Evolutionary conservation across 2,113 vertebrate genomes (phyloP).

Genomic region (Apus apus): DNA sequence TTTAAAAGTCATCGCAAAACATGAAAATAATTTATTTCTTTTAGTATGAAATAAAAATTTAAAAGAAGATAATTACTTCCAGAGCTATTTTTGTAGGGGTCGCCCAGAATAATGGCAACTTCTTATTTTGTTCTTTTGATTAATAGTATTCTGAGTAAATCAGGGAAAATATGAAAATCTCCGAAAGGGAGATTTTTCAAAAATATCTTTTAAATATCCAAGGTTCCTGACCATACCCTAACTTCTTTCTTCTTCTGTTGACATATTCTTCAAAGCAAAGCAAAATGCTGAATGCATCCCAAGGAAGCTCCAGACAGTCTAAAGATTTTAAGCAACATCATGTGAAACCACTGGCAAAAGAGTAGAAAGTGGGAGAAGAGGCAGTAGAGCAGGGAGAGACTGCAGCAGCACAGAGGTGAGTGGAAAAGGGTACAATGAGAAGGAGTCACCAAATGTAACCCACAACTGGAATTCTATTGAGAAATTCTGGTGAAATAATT

Average conservation of each 20-base stretch:
- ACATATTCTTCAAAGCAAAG: slow-evolving; percentile 1
- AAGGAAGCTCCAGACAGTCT: not conserved
- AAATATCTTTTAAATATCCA: not conserved
- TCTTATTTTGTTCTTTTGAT: not conserved
- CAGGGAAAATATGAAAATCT: not conserved
- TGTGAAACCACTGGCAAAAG: not conserved
- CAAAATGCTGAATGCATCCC: not conserved
- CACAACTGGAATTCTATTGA: not conserved
- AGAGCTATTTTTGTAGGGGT: not conserved
- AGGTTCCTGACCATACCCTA: not conserved
- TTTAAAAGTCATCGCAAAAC: not conserved
- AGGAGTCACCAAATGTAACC: not conserved
- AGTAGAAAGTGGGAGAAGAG: not conserved
- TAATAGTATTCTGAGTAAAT: not conserved
- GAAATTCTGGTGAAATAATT: slow-evolving; percentile 9
- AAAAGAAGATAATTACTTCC: not conserved
- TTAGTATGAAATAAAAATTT: not conserved
- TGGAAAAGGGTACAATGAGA: not conserved
- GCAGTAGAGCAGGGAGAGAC: not conserved
- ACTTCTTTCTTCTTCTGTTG: not conserved
- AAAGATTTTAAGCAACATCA: not conserved
- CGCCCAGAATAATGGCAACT: not conserved
- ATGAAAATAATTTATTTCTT: not conserved
- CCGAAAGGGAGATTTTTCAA: not conserved
- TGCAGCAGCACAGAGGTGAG: not conserved